Conservation (phyloP, 2,888 invertebrate species). For the Heliconius ethilla region DNA sequence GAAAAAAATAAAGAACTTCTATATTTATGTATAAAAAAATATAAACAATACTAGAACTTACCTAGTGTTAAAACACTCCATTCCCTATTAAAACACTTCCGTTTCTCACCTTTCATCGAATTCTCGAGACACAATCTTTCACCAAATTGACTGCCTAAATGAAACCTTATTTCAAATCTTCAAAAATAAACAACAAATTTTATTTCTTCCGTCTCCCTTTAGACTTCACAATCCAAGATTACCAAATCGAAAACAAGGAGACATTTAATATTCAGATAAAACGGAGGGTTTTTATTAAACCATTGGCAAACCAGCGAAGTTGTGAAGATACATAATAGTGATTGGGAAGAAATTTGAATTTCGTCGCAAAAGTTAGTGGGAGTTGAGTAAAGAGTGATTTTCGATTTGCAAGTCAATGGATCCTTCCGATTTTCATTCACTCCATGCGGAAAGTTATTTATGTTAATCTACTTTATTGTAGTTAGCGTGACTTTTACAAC, state of each 20-base stretch:
- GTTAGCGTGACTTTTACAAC: conserved; percentile 12
- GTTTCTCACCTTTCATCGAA: too few relatives aligned
- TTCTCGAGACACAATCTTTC: too few relatives aligned
- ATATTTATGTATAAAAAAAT: too few relatives aligned
- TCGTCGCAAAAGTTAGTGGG: conserved; percentile 44
- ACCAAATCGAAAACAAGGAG: background rate
- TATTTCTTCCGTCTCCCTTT: background rate
- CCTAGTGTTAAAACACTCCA: too few relatives aligned
- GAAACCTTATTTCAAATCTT: background rate
- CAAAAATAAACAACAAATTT: background rate
- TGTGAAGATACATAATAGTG: conserved; percentile 32
- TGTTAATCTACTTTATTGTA: conserved; percentile 40
- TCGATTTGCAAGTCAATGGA: conserved; percentile 54
- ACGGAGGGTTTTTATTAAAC: background rate
- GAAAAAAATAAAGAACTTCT: too few relatives aligned
- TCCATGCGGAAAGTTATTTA: conserved; percentile 41
- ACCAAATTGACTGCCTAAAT: too few relatives aligned
- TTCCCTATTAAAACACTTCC: too few relatives aligned
- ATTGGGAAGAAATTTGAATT: conserved; percentile 45
- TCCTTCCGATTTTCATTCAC: conserved; percentile 43
- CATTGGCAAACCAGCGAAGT: background rate
- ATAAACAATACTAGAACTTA: too few relatives aligned
- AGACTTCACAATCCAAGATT: background rate
- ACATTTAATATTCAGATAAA: conserved; percentile 1
- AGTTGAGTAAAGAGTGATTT: conserved; percentile 51